A percentile compares a stretch with the other conserved stretches of the same genome.
phyloP scores from a whole-genome alignment of 2,888 invertebrate species.

The Stenodema calcarata region DNA sequence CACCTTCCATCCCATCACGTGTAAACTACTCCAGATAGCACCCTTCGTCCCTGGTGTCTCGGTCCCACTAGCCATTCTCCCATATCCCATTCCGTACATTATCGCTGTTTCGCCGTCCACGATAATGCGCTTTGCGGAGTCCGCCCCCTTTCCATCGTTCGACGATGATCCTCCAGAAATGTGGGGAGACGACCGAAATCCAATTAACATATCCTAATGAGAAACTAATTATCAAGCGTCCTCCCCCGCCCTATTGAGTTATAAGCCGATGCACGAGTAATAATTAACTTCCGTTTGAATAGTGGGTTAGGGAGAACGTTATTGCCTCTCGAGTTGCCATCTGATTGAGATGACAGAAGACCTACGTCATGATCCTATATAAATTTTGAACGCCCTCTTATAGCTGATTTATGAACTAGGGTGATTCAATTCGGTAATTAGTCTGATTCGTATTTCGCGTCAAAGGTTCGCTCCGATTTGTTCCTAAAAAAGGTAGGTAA shows the following conservation, averaged over 20 bases:
- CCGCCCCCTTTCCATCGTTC: background rate
- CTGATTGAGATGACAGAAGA: background rate
- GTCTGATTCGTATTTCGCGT: too few relatives aligned
- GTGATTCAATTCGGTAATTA: too few relatives aligned
- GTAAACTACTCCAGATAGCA: background rate
- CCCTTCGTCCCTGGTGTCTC: background rate
- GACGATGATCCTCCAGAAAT: background rate
- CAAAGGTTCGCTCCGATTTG: too few relatives aligned
- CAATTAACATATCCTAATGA: conserved; percentile 36
- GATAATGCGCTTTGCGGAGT: background rate
- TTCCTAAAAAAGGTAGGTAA: too few relatives aligned
- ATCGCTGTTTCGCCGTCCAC: background rate
- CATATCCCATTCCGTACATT: background rate
- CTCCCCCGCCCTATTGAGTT: conserved; percentile 4
- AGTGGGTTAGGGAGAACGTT: background rate
- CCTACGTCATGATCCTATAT: background rate
- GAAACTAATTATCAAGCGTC: conserved; percentile 18
- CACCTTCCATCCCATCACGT: background rate
- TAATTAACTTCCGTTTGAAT: conserved; percentile 13
- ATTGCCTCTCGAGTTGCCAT: background rate
- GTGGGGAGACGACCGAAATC: background rate
- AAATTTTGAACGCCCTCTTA: background rate
- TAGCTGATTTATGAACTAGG: background rate
- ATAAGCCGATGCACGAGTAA: background rate
- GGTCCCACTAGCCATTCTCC: background rate